phyloP scores from a whole-genome alignment of 2,113 vertebrate species.

The Coptodon rendalli region DNA sequence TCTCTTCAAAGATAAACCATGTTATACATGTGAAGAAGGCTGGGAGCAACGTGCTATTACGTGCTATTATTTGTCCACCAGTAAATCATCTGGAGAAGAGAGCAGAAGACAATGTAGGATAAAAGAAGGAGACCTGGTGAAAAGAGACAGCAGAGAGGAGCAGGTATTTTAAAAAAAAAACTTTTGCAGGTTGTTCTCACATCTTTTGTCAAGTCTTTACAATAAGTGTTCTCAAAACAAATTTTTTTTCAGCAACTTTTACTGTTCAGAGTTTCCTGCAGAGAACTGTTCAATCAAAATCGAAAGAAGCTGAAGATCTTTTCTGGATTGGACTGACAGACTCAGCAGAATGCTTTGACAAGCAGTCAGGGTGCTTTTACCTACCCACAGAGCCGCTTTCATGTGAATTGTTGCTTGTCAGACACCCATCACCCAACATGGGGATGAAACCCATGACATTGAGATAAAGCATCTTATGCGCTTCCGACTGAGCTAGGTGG shows the following conservation, averaged over 20 bases:
- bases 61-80: neutral
- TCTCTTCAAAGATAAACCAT: neutral
- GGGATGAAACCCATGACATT: neutral
- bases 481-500: neutral
- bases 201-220: neutral
- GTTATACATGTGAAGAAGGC: neutral
- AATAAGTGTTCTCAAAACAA: too few species aligned
- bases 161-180: neutral
- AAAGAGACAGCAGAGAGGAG: neutral
- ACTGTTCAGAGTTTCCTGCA: neutral
- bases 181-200: neutral
- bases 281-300: neutral
- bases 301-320: neutral
- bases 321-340: neutral
- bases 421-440: neutral
- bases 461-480: neutral
- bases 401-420: neutral
- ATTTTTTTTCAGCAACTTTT: neutral
- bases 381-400: neutral
- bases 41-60: neutral
- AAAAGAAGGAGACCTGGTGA: neutral
- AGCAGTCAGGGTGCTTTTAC: neutral
- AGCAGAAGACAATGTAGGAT: neutral
- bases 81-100: neutral
- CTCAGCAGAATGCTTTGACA: neutral